Base-by-base conservation (phyloP, 1,140 invertebrate species). In the Cyphomyrmex costatus region DNA sequence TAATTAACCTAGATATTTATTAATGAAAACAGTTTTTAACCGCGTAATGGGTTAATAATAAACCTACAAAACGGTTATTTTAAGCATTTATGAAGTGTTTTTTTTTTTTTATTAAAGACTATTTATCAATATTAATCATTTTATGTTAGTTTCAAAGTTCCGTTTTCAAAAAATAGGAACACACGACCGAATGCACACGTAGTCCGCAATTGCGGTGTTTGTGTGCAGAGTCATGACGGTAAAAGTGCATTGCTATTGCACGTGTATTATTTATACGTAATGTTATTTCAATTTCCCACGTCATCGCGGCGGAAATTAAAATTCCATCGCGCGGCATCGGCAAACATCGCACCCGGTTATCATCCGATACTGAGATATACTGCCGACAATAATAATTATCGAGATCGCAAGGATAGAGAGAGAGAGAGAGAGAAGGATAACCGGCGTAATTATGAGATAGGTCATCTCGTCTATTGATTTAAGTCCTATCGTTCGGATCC, bases 231-330 rank as follows among this genome's bases (percentile, higher is more conserved):
- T 42, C 16, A 30, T 16, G 65, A 82, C 27, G 36, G 53, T 83
- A 83, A 83, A 60, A 60, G 53, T 60, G 19, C 66, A 46, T 60
- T 60, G 33, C 70, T 74, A 19, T 21, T 65, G 63, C 30, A 4
- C 63, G 63, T 21, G 19, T 33, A 65, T 65, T 19, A 73, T 82
- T 82, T 60, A n/a, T n/a, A 73, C 79, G 79, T 60, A 82, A 82
- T 60, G 68, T 74, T 83, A 83, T 74, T 83, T 73, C 79, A 56
- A 83, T 83, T 42, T 83, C 79, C 68, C 79, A 74, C 79, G 79
- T 74, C 68, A 49, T 36, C 79, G 68, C n/a, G 79, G 79, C 68
- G 53, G 68, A 83, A 83, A 83, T 83, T 83, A 83, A 83, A 83
- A 60, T 74, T 46, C 79, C 36, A 74, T 74, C 56, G 68, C 68